A percentile compares a stretch with the other conserved stretches of the same genome.
These are phyloP conservation scores for Rhagologus leucostigma DNA, from an alignment of 2,113 vertebrate species.

Conservation along the genomic window DNA sequence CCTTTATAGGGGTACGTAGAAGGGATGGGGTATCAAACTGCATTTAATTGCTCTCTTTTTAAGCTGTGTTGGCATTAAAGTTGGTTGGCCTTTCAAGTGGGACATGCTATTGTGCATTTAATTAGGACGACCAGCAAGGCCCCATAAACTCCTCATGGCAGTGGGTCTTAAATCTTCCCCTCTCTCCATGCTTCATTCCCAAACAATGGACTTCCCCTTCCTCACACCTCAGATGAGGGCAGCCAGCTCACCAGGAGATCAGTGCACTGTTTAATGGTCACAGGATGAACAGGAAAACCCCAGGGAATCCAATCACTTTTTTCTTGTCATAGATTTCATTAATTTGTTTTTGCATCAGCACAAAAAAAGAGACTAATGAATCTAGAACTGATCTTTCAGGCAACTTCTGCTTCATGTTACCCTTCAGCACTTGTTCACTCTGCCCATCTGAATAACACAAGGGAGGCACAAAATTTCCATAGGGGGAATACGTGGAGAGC, in stretches of 20 bases:
- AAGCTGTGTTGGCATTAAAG: background rate
- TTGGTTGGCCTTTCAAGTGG: background rate
- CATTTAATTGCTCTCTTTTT: background rate
- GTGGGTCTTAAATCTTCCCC: background rate
- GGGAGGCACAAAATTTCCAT: background rate
- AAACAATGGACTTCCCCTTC: background rate
- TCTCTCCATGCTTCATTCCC: background rate
- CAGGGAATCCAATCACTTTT: background rate
- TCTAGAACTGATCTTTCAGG: background rate
- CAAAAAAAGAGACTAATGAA: background rate
- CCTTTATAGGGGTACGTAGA: background rate
- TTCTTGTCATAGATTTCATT: background rate
- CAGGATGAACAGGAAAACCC: background rate
- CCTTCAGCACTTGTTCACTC: background rate
- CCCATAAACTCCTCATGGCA: background rate
- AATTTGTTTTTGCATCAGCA: background rate
- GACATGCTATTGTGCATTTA: background rate
- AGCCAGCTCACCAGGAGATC: background rate
- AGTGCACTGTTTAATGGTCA: background rate
- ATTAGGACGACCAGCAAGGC: background rate
- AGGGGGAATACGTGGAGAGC: background rate
- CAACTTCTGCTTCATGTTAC: background rate
- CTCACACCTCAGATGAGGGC: rapidly evolving
- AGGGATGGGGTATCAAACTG: background rate
- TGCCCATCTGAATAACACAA: background rate